Evolutionary conservation across 2,797 vertebrate species (phyloP), one percentile per base, ranked within the genome.

Genomic region (Poeciliopsis gracilis): DNA sequence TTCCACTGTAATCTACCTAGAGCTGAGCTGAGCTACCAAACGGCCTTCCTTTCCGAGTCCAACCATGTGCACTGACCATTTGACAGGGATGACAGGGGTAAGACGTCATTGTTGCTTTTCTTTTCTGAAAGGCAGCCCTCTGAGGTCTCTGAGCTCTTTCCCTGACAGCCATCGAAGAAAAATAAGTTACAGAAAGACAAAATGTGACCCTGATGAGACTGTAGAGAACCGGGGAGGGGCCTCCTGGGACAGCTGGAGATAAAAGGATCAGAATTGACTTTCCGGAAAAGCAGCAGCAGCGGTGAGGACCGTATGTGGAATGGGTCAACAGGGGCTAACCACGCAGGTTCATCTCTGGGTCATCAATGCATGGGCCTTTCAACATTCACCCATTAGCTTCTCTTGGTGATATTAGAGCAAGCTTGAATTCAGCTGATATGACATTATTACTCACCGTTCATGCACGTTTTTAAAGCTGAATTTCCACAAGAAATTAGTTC

Each of bases 11-110:
- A 70, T 74, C 43, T 38, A 12, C 79, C 86, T 86, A 80, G 73
- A 76, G 70, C 51, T 10, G 73, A 76, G 70, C 51, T 10, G 16
- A 38, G 72, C 69, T 67, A 77, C 82, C 70, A 80, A 82, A 75
- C 80, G 25, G 47, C 20, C 49, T 75, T 89, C 46, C 81, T 72
- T 73, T 75, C 72, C 49, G 70, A 61, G 77, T 69, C 55, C 84
- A 89, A 87, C 82, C 76, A 76, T 86, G 86, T 84, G 86, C 90
- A 86, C 83, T 80, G 77, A 86, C 82, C 80, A 81, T 90, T 92
- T 92, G 92, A 91, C 90, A 92, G 86, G 72, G 49, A 85, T 86
- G 90, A 87, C 88, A 87, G 87, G 77, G 86, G 67, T 72, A 67
- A 73, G 77, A 89, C 86, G 84, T 82, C 76, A 82, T 84, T 69